Percentiles rank a stretch among this genome's conserved stretches.
phyloP scores from a whole-genome alignment of 1,140 invertebrate species.

The Drosophila mayri region DNA sequence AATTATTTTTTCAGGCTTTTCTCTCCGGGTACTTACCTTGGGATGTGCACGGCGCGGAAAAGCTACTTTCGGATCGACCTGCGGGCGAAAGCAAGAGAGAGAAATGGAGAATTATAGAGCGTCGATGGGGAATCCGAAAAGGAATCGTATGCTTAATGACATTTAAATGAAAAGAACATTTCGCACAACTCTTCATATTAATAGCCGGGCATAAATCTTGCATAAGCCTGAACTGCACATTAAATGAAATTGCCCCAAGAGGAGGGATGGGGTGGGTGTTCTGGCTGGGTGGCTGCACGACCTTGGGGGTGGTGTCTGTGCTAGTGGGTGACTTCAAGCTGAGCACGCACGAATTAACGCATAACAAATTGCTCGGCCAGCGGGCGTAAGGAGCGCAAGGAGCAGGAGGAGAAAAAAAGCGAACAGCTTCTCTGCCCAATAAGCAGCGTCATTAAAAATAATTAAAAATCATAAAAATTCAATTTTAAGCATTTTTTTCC shows the following conservation, averaged over 20 bases:
- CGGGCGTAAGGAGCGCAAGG: conserved; percentile 8
- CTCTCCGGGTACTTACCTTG: conserved; percentile 91
- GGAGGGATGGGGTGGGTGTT: not conserved
- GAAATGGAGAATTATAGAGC: conserved; percentile 8
- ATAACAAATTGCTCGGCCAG: conserved; percentile 77
- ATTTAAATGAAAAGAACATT: conserved; percentile 82
- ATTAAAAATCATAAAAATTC: conserved; percentile 84
- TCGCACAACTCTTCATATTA: conserved; percentile 82
- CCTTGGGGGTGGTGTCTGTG: conserved; percentile 23
- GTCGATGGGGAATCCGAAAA: conserved; percentile 17
- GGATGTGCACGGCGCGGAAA: conserved; percentile 99
- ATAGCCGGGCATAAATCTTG: conserved; percentile 75
- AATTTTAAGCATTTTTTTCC: conserved; percentile 73
- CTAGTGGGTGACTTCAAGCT: conserved; percentile 57
- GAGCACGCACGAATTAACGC: conserved; percentile 82
- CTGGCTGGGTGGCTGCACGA: not conserved
- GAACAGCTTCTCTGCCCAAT: conserved; percentile 54
- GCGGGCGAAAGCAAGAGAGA: conserved; percentile 83
- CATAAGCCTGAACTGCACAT: conserved; percentile 81
- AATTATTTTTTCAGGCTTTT: conserved; percentile 5
- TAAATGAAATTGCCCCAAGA: conserved; percentile 72
- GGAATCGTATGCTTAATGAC: conserved; percentile 80
- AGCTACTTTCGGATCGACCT: conserved; percentile 99
- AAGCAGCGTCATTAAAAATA: conserved; percentile 84
- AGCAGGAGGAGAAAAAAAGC: conserved; percentile 1